phyloP scores from a whole-genome alignment of 2,113 vertebrate genomes.

The Protobothrops flavoviridis region DNA sequence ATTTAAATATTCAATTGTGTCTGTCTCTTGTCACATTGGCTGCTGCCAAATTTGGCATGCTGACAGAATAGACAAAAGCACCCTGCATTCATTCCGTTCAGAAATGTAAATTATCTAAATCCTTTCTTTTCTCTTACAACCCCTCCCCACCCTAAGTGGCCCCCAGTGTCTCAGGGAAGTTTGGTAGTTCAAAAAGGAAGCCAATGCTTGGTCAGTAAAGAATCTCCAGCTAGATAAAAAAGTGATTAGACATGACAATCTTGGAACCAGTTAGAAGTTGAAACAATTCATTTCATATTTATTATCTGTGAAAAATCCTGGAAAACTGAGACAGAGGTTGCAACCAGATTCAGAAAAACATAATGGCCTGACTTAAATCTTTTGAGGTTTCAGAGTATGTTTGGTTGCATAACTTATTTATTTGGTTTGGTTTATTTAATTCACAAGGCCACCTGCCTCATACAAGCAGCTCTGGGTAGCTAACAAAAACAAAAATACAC shows the following conservation, averaged over 20 bases:
- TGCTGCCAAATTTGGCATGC: constrained; percentile 28
- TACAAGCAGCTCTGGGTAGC: neutral
- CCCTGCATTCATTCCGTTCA: constrained; percentile 59
- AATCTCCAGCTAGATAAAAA: constrained; percentile 33
- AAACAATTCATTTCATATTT: constrained; percentile 4
- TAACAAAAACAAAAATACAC: neutral
- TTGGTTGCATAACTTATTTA: neutral
- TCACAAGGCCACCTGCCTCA: neutral
- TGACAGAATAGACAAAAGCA: constrained; percentile 13
- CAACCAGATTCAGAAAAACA: neutral
- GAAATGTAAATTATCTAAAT: constrained; percentile 50
- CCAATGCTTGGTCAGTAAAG: constrained; percentile 22
- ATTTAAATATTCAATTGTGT: constrained; percentile 4
- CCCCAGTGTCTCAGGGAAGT: constrained; percentile 30
- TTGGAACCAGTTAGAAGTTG: constrained; percentile 12
- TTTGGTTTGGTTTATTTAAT: neutral
- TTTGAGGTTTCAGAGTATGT: neutral
- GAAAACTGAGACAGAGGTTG: neutral
- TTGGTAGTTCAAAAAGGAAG: constrained; percentile 37
- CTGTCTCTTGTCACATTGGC: constrained; percentile 37
- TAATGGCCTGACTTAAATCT: neutral
- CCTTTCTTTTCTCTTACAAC: constrained; percentile 54
- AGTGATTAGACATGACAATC: neutral
- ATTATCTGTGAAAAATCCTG: neutral
- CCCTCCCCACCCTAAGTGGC: constrained; percentile 31